Conservation (phyloP, 2,888 invertebrate genomes). For the Apodemia zela region DNA sequence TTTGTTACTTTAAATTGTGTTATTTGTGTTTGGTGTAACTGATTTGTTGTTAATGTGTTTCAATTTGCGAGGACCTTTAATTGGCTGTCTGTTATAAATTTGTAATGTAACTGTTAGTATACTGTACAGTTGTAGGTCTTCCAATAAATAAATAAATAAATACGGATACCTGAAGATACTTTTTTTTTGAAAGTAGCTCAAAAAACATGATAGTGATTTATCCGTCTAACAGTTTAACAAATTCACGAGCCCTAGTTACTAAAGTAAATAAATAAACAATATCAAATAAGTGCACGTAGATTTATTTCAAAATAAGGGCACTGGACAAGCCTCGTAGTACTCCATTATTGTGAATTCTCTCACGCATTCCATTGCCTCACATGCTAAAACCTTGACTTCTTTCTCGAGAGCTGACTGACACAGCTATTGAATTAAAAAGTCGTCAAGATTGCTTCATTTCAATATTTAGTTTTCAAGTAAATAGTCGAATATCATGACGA, state of each 20-base stretch:
- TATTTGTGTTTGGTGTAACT: no score
- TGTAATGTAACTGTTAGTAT: no score
- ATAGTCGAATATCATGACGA: neutral
- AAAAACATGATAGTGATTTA: neutral
- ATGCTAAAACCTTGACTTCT: slow-evolving; percentile 54
- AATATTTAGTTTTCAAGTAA: slow-evolving; percentile 2
- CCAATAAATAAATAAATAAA: no score
- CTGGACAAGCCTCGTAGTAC: slow-evolving; percentile 22
- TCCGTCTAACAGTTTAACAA: neutral
- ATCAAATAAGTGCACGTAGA: slow-evolving; percentile 34
- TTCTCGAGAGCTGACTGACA: slow-evolving; percentile 46
- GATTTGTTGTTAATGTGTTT: no score
- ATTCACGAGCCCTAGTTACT: neutral
- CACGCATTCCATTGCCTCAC: slow-evolving; percentile 51
- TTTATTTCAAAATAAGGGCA: slow-evolving; percentile 43
- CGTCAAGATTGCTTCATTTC: slow-evolving; percentile 24
- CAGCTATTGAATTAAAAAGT: slow-evolving; percentile 26
- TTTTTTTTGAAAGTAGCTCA: neutral
- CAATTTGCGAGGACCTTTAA: no score
- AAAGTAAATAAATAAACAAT: slow-evolving; percentile 25
- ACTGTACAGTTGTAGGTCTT: no score
- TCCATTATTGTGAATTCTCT: slow-evolving; percentile 48
- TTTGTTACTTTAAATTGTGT: no score
- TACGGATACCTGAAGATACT: no score
- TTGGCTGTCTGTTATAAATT: no score